Conservation (phyloP, 2,113 vertebrate species). For the Casuarius casuarius region DNA sequence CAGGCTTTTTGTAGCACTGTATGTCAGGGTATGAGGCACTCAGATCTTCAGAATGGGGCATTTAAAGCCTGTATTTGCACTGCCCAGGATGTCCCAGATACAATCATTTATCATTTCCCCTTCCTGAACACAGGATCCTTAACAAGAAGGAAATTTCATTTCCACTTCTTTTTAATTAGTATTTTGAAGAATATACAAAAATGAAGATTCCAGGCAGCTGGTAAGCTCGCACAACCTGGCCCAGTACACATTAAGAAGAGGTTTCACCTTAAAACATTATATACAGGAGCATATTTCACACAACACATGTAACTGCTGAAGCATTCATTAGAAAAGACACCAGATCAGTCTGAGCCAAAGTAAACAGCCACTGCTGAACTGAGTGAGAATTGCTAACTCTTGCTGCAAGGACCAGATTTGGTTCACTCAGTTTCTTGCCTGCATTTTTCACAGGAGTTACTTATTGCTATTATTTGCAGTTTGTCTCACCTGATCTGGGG, state of each 20-base stretch:
- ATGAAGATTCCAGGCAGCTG: background rate
- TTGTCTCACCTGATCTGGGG: background rate
- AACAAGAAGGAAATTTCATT: background rate
- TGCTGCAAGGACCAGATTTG: background rate
- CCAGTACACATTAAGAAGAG: background rate
- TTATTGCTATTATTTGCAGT: background rate
- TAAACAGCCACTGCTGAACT: background rate
- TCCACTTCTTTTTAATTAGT: conserved; percentile 51
- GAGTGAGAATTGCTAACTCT: background rate
- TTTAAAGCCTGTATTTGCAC: background rate
- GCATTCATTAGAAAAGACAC: background rate
- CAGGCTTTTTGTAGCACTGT: accelerated
- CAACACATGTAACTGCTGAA: background rate
- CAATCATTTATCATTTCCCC: background rate
- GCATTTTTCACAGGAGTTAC: background rate
- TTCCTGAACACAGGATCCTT: background rate
- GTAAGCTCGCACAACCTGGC: background rate
- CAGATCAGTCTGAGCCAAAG: background rate
- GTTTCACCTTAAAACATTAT: background rate
- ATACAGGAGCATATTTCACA: background rate
- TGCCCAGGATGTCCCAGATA: background rate
- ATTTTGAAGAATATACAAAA: conserved; percentile 49
- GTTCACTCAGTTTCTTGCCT: background rate
- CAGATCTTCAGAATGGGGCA: background rate
- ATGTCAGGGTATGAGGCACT: background rate